phyloP scores from a whole-genome alignment of 1,140 invertebrate genomes.

The Lucilia sericata region DNA sequence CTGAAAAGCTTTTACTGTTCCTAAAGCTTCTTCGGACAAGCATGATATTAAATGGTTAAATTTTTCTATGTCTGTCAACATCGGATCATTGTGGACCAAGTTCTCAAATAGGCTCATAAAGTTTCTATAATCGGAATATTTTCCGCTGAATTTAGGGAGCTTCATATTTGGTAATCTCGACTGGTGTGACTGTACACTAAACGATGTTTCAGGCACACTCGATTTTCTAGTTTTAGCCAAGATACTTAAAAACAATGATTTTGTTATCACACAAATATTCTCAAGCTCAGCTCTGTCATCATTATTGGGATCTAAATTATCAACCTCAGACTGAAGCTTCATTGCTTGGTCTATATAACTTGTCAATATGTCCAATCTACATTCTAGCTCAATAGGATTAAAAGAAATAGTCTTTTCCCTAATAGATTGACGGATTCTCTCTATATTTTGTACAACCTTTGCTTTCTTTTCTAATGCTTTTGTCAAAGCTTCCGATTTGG shows the following conservation, averaged over 20 bases:
- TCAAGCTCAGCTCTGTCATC: constrained; percentile 1
- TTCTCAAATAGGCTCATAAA: too few relatives aligned
- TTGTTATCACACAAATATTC: neutral
- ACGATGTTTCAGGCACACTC: constrained; percentile 13
- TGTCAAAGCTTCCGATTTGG: neutral
- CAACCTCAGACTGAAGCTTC: neutral
- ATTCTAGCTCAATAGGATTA: neutral
- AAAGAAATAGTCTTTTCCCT: constrained; percentile 19
- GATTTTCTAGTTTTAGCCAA: neutral
- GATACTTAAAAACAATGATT: constrained; percentile 17
- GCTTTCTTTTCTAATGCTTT: neutral
- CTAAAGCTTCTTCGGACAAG: neutral
- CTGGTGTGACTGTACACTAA: constrained; percentile 19
- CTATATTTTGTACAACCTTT: neutral
- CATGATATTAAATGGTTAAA: neutral
- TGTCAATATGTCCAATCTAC: constrained; percentile 30
- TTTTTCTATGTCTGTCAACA: constrained; percentile 33
- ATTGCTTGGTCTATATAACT: constrained; percentile 16
- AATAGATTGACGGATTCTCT: neutral
- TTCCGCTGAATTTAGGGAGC: too few relatives aligned
- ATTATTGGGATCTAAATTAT: constrained; percentile 5
- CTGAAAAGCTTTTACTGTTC: constrained; percentile 39
- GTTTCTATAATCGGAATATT: too few relatives aligned
- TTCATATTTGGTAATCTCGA: constrained; percentile 19
- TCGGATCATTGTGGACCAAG: too few relatives aligned